These are phyloP conservation scores for Conus betulinus DNA, from an alignment of 1,140 invertebrate genomes.

Conservation along the genomic window DNA sequence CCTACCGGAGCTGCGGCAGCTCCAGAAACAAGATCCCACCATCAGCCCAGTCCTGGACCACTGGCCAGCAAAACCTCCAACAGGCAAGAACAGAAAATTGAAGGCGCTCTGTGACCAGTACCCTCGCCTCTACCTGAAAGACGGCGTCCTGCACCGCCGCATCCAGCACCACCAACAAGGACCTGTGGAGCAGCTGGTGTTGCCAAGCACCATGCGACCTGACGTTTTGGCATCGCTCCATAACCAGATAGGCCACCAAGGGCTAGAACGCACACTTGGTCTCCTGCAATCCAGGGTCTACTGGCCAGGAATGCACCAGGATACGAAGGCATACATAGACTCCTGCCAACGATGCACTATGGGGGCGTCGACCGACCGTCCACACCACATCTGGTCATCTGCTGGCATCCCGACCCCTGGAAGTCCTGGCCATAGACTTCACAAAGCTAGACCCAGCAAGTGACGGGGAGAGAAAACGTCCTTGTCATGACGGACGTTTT, in stretches of 20 bases:
- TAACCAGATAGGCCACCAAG: slow-evolving; percentile 43
- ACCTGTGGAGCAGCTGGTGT: slow-evolving; percentile 15
- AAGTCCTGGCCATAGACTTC: slow-evolving; percentile 38
- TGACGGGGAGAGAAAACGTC: slow-evolving; percentile 47
- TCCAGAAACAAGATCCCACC: not conserved
- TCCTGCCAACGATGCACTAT: slow-evolving; percentile 38
- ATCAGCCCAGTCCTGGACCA: not conserved
- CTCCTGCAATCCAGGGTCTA: slow-evolving; percentile 37
- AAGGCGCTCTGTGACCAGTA: not conserved
- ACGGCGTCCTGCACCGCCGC: not conserved
- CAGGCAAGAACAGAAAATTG: not conserved
- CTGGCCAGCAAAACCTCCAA: not conserved
- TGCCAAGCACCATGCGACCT: slow-evolving; percentile 15
- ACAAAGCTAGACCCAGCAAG: slow-evolving; percentile 31
- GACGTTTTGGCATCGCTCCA: slow-evolving; percentile 39
- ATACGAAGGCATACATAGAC: slow-evolving; percentile 36
- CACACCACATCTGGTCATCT: slow-evolving; percentile 14
- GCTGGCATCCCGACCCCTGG: slow-evolving; percentile 34
- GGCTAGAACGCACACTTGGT: slow-evolving; percentile 39
- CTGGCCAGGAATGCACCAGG: slow-evolving; percentile 42
- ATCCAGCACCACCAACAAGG: not conserved
- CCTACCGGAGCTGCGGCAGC: not conserved
- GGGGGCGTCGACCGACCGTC: not conserved
- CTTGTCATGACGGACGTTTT: slow-evolving; percentile 53
- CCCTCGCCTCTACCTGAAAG: slow-evolving; percentile 2